Conservation (phyloP, 2,888 invertebrate species). For the Catocala fraxini region DNA sequence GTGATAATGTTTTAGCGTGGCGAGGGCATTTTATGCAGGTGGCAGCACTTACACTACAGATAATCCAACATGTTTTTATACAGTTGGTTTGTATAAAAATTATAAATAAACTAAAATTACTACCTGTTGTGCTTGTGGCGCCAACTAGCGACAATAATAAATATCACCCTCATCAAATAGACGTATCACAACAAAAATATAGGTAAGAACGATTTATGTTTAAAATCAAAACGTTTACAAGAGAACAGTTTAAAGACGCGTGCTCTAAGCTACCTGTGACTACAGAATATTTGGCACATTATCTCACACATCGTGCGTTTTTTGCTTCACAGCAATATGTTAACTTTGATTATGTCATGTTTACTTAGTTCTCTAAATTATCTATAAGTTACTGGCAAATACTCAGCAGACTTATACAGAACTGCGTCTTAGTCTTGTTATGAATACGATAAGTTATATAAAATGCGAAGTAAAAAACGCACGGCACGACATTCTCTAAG, state of each 20-base stretch:
- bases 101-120: too few relatives aligned
- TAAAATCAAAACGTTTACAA: slow-evolving; percentile 24
- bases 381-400: slow-evolving; percentile 4
- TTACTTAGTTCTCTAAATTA: slow-evolving; percentile 12
- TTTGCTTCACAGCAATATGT: slow-evolving; percentile 37
- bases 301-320: slow-evolving; percentile 55
- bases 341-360: slow-evolving; percentile 13
- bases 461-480: slow-evolving; percentile 46
- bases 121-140: slow-evolving; percentile 1
- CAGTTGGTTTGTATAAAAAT: too few relatives aligned
- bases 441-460: slow-evolving; percentile 2
- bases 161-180: slow-evolving; percentile 5
- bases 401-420: slow-evolving; percentile 19
- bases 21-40: neutral
- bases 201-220: slow-evolving; percentile 11
- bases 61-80: neutral
- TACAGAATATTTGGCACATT: slow-evolving; percentile 85
- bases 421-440: slow-evolving; percentile 15
- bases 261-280: slow-evolving; percentile 67
- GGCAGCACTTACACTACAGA: slow-evolving; percentile 7
- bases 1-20: slow-evolving; percentile 18
- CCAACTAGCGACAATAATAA: slow-evolving; percentile 2
- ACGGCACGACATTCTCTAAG: slow-evolving; percentile 44
- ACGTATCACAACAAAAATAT: slow-evolving; percentile 36
- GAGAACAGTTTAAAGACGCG: slow-evolving; percentile 35